Evolutionary conservation across 2,113 vertebrate species (phyloP).

Genomic region (Semicossyphus pulcher): DNA sequence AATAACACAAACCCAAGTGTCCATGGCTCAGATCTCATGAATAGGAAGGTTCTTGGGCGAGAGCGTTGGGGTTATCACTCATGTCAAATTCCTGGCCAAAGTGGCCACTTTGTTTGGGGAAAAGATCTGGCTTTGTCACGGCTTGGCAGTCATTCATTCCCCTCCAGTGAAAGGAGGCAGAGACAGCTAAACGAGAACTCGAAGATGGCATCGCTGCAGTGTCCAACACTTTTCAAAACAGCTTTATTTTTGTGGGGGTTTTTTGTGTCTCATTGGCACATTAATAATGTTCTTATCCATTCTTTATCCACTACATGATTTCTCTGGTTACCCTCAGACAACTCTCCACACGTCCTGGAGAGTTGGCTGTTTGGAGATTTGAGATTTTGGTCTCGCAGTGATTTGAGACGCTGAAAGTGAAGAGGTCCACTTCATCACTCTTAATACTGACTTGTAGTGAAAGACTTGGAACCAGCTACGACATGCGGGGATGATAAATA

Average conservation of each 20-base stretch:
- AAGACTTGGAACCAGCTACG: constrained; percentile 49
- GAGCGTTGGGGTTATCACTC: constrained; percentile 69
- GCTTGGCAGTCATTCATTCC: constrained; percentile 61
- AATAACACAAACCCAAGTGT: constrained; percentile 69
- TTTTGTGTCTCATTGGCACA: background rate
- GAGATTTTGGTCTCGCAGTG: constrained; percentile 54
- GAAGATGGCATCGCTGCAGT: constrained; percentile 3
- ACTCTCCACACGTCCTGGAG: background rate
- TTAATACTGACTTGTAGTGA: constrained; percentile 27
- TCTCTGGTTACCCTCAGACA: constrained; percentile 23
- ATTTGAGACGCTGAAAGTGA: constrained; percentile 67
- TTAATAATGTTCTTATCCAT: background rate
- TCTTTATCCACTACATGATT: constrained; percentile 4
- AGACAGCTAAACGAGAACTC: constrained; percentile 51
- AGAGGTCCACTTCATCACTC: constrained; percentile 69
- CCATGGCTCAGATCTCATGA: constrained; percentile 72
- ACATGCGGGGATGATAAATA: constrained; percentile 60
- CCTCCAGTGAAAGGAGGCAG: constrained; percentile 62
- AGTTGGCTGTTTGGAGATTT: constrained; percentile 20
- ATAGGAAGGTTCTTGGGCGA: constrained; percentile 59
- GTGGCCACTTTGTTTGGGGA: constrained; percentile 81
- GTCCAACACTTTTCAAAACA: background rate
- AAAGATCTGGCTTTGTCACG: constrained; percentile 74
- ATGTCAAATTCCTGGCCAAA: constrained; percentile 77
- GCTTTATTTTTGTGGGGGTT: background rate